Conservation (phyloP, 1,140 invertebrate genomes). For the Hypsibius dujardini region DNA sequence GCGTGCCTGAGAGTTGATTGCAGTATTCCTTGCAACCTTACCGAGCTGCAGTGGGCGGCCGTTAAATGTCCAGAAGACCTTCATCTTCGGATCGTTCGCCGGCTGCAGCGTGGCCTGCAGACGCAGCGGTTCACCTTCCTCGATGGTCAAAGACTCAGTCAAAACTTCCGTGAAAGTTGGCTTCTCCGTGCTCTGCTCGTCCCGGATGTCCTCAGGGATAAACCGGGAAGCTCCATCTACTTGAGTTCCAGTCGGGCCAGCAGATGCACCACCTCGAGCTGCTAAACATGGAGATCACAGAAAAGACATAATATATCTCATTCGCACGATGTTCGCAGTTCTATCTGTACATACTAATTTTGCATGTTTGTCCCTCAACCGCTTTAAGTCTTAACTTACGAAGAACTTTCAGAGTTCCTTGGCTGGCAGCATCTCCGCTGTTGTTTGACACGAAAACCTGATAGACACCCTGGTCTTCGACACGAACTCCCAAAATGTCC, state of each 20-base stretch:
- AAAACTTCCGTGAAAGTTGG: background rate
- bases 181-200: constrained; percentile 7
- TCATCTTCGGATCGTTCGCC: constrained; percentile 83
- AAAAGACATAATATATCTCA: background rate
- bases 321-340: too few relatives aligned
- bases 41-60: constrained; percentile 67
- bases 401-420: background rate
- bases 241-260: background rate
- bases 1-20: background rate
- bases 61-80: constrained; percentile 94
- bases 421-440: constrained; percentile 1
- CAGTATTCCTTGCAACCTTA: constrained; percentile 32
- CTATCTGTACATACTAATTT: too few relatives aligned
- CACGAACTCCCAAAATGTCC: constrained; percentile 62
- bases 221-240: background rate
- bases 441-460: background rate
- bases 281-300: background rate
- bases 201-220: background rate
- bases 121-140: constrained; percentile 12
- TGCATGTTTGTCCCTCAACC: too few relatives aligned
- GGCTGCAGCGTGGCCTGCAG: constrained; percentile 83
- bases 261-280: background rate
- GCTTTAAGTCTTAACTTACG: background rate
- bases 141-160: background rate
- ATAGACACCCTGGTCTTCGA: constrained; percentile 79